Conservation (phyloP, 2,113 vertebrate genomes). For the Calidris pygmaea region DNA sequence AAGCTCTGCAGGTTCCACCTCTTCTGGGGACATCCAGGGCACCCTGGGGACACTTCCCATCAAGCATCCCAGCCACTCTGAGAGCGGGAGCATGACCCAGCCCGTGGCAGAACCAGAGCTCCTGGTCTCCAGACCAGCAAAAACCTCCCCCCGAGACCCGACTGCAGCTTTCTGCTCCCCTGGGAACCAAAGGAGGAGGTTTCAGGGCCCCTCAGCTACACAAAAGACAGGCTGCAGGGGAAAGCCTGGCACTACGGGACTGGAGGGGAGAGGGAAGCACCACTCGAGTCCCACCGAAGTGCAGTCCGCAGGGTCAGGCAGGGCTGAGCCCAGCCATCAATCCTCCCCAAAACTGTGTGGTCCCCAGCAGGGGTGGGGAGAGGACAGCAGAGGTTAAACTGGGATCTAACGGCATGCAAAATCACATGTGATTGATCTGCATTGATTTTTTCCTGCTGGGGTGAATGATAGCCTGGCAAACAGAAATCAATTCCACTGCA, state of each 20-base stretch:
- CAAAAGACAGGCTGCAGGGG: background rate
- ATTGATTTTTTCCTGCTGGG: conserved; percentile 71
- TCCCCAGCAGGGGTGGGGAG: background rate
- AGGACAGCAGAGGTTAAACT: conserved; percentile 63
- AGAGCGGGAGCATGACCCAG: background rate
- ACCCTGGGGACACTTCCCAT: background rate
- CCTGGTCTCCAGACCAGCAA: background rate
- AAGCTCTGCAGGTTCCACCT: background rate
- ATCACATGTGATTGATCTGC: conserved; percentile 57
- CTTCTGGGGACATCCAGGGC: background rate
- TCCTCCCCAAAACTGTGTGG: conserved; percentile 12
- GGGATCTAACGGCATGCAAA: conserved; percentile 48
- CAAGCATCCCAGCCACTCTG: background rate
- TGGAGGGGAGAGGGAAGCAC: background rate
- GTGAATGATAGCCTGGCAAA: conserved; percentile 71
- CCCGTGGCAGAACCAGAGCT: fast-evolving
- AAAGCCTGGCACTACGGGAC: background rate
- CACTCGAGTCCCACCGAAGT: background rate
- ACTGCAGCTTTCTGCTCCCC: background rate
- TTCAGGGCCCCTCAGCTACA: background rate
- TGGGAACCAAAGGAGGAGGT: background rate
- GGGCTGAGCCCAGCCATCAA: conserved; percentile 14
- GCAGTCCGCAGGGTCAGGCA: background rate
- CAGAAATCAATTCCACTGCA: conserved; percentile 76
- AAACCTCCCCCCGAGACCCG: background rate